Evolutionary conservation across 92 coral and sea anemone species (phyloP).

Genomic region (Bergia puertoricense): DNA sequence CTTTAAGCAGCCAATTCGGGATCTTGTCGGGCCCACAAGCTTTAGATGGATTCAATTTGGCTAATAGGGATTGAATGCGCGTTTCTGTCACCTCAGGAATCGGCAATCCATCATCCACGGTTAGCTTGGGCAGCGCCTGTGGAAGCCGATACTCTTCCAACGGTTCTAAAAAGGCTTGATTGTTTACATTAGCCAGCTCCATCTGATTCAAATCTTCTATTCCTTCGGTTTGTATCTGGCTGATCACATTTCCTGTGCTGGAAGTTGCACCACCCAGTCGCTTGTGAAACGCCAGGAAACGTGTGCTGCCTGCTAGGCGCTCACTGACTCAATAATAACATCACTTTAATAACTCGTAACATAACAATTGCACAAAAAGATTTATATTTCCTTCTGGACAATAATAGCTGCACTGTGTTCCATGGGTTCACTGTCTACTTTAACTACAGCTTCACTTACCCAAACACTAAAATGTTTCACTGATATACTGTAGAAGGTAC

Average conservation of each 20-base stretch:
- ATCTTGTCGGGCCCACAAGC: constrained; percentile 48
- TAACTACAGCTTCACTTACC: too few relatives aligned
- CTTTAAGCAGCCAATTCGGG: constrained; percentile 48
- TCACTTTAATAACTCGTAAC: too few relatives aligned
- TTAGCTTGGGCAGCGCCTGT: constrained; percentile 8
- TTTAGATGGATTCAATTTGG: constrained; percentile 38
- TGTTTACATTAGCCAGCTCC: background rate
- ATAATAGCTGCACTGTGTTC: too few relatives aligned
- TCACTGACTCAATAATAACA: too few relatives aligned
- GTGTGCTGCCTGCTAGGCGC: too few relatives aligned
- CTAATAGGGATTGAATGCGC: constrained; percentile 3
- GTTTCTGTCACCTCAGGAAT: background rate
- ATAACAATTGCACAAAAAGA: too few relatives aligned
- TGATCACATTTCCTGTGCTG: background rate
- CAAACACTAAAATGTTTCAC: too few relatives aligned
- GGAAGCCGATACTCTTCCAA: background rate
- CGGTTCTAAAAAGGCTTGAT: background rate
- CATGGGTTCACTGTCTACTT: too few relatives aligned
- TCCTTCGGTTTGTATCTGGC: background rate
- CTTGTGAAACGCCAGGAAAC: background rate
- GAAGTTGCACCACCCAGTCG: constrained; percentile 7
- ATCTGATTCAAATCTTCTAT: background rate
- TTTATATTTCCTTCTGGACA: too few relatives aligned
- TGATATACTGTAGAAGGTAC: too few relatives aligned
- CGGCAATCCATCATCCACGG: background rate